Conservation (phyloP, 1,140 invertebrate species). For the Drosophila setifemur region DNA sequence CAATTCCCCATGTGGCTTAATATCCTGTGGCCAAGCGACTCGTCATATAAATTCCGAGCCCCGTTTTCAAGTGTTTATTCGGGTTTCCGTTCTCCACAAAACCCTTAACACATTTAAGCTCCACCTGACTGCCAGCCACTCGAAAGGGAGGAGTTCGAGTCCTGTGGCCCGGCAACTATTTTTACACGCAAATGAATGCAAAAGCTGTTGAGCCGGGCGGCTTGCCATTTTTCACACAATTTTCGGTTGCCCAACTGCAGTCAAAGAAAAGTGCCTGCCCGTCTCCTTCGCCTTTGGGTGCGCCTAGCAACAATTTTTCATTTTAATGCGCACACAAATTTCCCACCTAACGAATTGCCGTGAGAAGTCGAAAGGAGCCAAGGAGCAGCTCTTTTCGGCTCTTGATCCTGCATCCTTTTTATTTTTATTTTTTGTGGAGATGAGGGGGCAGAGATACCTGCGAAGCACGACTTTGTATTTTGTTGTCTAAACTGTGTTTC, state of each 20-base stretch:
- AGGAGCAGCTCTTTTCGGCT: not conserved
- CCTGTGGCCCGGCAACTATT: slow-evolving; percentile 49
- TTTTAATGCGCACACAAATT: slow-evolving; percentile 82
- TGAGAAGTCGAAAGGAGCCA: not conserved
- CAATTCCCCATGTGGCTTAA: slow-evolving; percentile 13
- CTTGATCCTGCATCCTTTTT: not conserved
- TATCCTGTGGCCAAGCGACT: slow-evolving; percentile 1
- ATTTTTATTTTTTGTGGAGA: not conserved
- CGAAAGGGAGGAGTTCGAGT: slow-evolving; percentile 8
- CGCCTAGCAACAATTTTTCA: slow-evolving; percentile 78
- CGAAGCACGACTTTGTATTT: slow-evolving; percentile 27
- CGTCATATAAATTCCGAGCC: not conserved
- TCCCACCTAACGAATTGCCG: slow-evolving; percentile 64
- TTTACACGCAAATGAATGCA: slow-evolving; percentile 73
- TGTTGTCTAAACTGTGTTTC: slow-evolving; percentile 38
- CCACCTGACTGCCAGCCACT: slow-evolving; percentile 24
- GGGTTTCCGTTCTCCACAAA: slow-evolving; percentile 6
- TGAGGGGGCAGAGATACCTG: not conserved
- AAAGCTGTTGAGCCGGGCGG: slow-evolving; percentile 28
- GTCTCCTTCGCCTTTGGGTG: slow-evolving; percentile 18
- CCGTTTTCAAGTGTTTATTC: not conserved
- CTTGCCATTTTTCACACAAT: slow-evolving; percentile 76
- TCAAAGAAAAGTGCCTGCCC: slow-evolving; percentile 53
- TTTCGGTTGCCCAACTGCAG: slow-evolving; percentile 53
- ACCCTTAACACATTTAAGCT: slow-evolving; percentile 48